Percentiles rank a stretch among this genome's conserved stretches.
Conservation (phyloP, 2,113 vertebrate genomes). For the Jacana jacana region DNA sequence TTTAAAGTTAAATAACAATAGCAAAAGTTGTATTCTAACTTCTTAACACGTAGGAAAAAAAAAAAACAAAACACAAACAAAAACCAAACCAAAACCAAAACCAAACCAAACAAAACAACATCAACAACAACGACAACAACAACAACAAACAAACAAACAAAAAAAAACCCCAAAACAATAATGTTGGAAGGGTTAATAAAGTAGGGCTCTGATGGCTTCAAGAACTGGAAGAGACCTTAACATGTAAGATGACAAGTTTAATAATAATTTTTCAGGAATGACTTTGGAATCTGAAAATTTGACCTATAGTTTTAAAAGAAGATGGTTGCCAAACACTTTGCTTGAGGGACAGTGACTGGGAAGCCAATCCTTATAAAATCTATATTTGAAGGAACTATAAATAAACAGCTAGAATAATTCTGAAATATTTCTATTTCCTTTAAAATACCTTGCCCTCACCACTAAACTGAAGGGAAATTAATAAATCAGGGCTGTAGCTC, state of each 20-base stretch:
- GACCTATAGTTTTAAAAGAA: background rate
- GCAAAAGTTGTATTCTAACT: background rate
- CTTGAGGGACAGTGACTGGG: background rate
- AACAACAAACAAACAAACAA: too few relatives aligned
- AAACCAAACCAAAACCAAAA: too few relatives aligned
- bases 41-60: background rate
- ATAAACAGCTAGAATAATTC: background rate
- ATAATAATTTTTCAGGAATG: background rate
- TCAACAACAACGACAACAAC: too few relatives aligned
- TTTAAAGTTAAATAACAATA: background rate
- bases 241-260: background rate
- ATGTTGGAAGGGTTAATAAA: too few relatives aligned
- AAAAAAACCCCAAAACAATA: too few relatives aligned
- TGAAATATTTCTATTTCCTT: background rate
- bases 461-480: background rate
- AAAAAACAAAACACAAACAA: too few relatives aligned
- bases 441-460: background rate
- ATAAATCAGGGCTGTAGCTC: background rate
- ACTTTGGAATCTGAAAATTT: background rate
- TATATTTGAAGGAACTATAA: background rate
- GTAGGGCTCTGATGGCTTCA: background rate
- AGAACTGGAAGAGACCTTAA: background rate
- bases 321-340: background rate
- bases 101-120: too few relatives aligned
- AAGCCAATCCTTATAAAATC: background rate